A percentile compares a stretch with the other conserved stretches of the same genome.
Conservation (phyloP, 2,888 invertebrate genomes). For the Temnothorax rugatulus region DNA sequence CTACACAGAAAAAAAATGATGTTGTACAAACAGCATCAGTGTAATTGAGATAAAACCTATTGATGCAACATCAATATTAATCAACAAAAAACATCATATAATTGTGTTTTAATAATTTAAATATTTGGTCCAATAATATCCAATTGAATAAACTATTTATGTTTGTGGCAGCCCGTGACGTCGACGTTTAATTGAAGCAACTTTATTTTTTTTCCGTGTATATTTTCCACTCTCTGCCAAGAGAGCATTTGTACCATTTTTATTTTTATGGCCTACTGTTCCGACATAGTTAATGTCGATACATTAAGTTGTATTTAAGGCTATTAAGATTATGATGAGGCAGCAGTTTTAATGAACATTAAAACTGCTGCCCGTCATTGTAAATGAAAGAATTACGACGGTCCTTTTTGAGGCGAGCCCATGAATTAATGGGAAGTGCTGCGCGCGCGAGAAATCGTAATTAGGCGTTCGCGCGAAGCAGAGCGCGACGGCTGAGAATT, state of each 20-base stretch:
- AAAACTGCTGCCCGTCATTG: neutral
- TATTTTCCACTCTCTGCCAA: neutral
- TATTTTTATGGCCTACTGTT: neutral
- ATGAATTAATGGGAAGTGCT: neutral
- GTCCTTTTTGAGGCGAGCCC: neutral
- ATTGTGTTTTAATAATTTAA: too few species aligned
- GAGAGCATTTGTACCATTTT: neutral
- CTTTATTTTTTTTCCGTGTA: too few species aligned
- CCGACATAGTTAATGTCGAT: neutral
- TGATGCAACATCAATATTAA: too few species aligned
- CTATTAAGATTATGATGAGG: neutral
- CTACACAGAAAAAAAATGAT: too few species aligned
- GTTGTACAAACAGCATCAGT: too few species aligned
- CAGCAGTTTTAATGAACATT: slow-evolving; percentile 4
- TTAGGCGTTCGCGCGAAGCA: slow-evolving; percentile 1
- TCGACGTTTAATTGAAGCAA: too few species aligned
- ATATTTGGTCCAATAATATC: too few species aligned
- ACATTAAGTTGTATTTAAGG: slow-evolving; percentile 5
- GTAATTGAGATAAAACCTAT: too few species aligned
- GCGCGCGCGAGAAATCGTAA: neutral
- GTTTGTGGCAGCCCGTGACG: too few species aligned
- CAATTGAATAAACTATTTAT: too few species aligned
- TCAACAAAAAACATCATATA: too few species aligned
- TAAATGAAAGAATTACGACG: slow-evolving; percentile 7
- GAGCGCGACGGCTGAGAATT: neutral